Evolutionary conservation across 2,113 vertebrate genomes (phyloP).

Genomic region (Enhydra lutris): DNA sequence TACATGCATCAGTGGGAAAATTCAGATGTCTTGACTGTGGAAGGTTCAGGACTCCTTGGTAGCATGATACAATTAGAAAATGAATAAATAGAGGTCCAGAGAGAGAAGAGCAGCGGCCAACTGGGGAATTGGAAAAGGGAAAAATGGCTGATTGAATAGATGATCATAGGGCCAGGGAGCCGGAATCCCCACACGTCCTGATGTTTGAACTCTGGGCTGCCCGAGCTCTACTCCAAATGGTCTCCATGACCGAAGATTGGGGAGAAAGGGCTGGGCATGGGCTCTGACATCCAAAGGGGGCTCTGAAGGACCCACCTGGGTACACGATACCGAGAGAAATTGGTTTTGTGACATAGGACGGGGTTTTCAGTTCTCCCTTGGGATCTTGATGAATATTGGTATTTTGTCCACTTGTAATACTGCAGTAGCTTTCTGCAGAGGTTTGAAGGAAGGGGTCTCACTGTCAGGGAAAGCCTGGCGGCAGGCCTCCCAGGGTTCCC

Average conservation of each 20-base stretch:
- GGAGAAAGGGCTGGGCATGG: not conserved
- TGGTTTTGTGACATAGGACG: not conserved
- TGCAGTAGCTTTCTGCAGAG: not conserved
- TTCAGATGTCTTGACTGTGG: conserved; percentile 80
- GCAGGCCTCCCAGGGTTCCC: not conserved
- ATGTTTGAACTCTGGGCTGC: conserved; percentile 44
- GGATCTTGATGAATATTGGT: not conserved
- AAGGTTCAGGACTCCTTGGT: conserved; percentile 76
- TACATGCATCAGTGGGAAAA: conserved; percentile 83
- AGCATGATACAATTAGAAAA: conserved; percentile 67
- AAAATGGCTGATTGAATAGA: conserved; percentile 61
- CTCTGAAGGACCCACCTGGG: not conserved
- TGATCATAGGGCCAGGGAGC: conserved; percentile 59
- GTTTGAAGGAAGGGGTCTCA: not conserved
- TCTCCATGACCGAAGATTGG: not conserved
- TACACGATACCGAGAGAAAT: not conserved
- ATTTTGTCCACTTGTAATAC: not conserved
- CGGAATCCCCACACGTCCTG: conserved; percentile 55
- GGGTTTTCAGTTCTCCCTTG: not conserved
- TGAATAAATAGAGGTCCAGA: conserved; percentile 10
- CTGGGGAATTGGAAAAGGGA: conserved; percentile 23
- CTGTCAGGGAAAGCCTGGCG: not conserved
- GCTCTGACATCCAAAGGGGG: not conserved
- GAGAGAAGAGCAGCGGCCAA: not conserved
- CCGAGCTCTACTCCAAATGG: not conserved